phyloP scores from a whole-genome alignment of 2,113 vertebrate species.

The Ptyas mucosa region DNA sequence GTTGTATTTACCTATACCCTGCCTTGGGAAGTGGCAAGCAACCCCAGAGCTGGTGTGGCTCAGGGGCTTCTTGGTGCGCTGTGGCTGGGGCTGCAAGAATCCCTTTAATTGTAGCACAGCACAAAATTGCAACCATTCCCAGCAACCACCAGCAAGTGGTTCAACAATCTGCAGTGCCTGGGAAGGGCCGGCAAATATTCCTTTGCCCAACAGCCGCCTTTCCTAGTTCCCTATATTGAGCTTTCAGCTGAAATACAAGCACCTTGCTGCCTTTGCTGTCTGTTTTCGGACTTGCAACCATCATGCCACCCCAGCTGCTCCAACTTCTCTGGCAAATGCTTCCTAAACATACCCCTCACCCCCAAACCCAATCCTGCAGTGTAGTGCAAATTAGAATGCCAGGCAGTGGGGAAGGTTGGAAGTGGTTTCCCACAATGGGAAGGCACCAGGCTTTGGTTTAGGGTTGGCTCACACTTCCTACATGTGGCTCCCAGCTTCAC shows the following conservation, averaged over 20 bases:
- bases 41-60: neutral
- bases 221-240: neutral
- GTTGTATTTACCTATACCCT: neutral
- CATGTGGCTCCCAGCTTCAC: neutral
- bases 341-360: neutral
- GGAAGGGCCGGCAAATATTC: neutral
- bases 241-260: neutral
- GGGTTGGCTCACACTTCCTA: neutral
- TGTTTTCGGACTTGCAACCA: neutral
- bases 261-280: neutral
- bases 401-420: neutral
- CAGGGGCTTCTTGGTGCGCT: neutral
- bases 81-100: neutral
- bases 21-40: neutral
- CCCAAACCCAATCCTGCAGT: neutral
- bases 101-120: neutral
- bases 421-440: neutral
- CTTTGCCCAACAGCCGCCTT: neutral
- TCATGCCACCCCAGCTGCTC: neutral
- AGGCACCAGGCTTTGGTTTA: neutral
- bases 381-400: neutral
- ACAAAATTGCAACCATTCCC: neutral
- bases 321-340: neutral
- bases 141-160: neutral
- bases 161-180: neutral